phyloP scores from a whole-genome alignment of 2,797 vertebrate genomes.

The Allobates femoralis region DNA sequence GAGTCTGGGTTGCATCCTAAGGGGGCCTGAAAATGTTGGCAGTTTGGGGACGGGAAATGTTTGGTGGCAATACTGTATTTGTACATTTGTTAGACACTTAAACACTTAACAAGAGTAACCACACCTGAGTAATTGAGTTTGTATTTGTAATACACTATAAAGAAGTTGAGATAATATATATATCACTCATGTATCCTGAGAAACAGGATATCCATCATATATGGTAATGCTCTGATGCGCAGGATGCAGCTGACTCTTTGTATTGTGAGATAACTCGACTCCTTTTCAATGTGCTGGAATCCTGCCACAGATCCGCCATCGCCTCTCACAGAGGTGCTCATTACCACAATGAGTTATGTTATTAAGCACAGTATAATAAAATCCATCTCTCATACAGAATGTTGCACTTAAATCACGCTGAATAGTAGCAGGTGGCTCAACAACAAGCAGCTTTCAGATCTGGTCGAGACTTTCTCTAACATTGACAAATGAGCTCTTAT shows the following conservation, averaged over 20 bases:
- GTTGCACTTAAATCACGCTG: slow-evolving; percentile 29
- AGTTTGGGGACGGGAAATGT: too few species aligned
- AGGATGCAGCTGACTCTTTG: slow-evolving; percentile 50
- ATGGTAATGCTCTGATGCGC: slow-evolving; percentile 5
- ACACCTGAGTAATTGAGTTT: not conserved
- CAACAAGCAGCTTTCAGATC: slow-evolving; percentile 30
- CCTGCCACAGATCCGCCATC: slow-evolving; percentile 25
- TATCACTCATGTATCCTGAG: not conserved
- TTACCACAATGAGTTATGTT: slow-evolving; percentile 39
- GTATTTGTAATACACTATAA: not conserved
- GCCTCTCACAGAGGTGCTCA: slow-evolving; percentile 26
- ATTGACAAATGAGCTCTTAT: slow-evolving; percentile 4
- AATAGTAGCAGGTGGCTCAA: slow-evolving; percentile 49
- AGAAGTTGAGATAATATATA: not conserved
- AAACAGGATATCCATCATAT: slow-evolving; percentile 26
- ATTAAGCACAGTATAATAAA: slow-evolving; percentile 33
- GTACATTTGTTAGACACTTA: not conserved
- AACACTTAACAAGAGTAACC: not conserved
- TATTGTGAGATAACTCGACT: not conserved
- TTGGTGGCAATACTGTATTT: not conserved
- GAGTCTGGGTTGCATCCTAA: too few species aligned
- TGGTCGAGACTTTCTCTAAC: slow-evolving; percentile 5
- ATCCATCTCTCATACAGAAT: slow-evolving; percentile 23
- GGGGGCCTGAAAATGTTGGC: too few species aligned
- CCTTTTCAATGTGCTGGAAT: slow-evolving; percentile 35